phyloP scores from a whole-genome alignment of 2,113 vertebrate genomes.

The Gymnorhina tibicen region DNA sequence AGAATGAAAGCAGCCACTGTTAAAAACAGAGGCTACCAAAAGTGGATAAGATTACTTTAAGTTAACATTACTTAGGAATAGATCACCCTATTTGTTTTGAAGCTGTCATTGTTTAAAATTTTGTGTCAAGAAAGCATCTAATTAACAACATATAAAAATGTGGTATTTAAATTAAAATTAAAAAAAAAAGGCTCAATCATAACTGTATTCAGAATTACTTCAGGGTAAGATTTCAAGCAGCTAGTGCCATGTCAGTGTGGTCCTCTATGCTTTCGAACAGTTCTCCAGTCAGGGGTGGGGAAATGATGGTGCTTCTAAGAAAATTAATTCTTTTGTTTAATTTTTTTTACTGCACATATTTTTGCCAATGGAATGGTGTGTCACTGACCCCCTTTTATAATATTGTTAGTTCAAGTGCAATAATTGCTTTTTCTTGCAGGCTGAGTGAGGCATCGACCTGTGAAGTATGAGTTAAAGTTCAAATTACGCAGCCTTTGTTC shows the following conservation, averaged over 20 bases:
- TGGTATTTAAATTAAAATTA: not conserved
- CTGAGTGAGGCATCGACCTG: slow-evolving; percentile 57
- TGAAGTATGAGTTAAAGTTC: slow-evolving; percentile 71
- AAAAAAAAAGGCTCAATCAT: not conserved
- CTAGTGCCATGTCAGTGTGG: slow-evolving; percentile 7
- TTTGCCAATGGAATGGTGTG: slow-evolving; percentile 44
- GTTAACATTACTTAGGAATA: not conserved
- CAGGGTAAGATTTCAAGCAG: slow-evolving; percentile 4
- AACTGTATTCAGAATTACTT: not conserved
- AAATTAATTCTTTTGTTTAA: slow-evolving; percentile 50
- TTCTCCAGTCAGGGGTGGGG: slow-evolving; percentile 35
- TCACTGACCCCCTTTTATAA: slow-evolving; percentile 38
- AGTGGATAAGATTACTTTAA: not conserved
- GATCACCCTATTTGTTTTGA: not conserved
- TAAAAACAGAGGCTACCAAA: not conserved
- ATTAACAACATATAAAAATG: not conserved
- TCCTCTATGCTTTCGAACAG: slow-evolving; percentile 56
- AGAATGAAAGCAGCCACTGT: slow-evolving; percentile 6
- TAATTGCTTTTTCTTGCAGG: slow-evolving; percentile 68
- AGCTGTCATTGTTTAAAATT: not conserved
- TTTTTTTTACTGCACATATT: slow-evolving; percentile 7
- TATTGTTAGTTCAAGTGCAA: slow-evolving; percentile 59
- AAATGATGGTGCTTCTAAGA: slow-evolving; percentile 74
- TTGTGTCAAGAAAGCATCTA: not conserved
- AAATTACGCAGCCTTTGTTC: slow-evolving; percentile 61